Evolutionary conservation across 2,113 vertebrate species (phyloP), one percentile per base, ranked within the genome.

Genomic region (Sinosuthora webbiana): DNA sequence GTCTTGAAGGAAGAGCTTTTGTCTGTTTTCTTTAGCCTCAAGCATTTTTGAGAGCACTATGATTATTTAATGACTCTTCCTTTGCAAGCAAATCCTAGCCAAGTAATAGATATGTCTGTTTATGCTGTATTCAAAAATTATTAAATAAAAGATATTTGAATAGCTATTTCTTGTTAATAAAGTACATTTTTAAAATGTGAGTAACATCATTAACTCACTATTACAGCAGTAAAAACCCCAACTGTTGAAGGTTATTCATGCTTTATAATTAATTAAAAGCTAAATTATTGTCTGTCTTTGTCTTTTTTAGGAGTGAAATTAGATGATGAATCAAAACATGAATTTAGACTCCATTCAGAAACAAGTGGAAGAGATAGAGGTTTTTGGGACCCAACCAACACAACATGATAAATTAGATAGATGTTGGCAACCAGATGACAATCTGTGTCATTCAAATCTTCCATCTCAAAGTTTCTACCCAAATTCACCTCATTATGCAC

Each of bases 341-440:
- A 95, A 96, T 90, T 87, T 96, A 49, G 83, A 82, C 33, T 95
- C 87, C 5, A 12, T 94, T 78, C 94, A 96, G 59, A 95, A 71
- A 41, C 37, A 91, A 69, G 92, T 92, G 53, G 97, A 98, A 85
- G 94, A 98, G 47, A 81, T 18, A 0, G 65, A 93, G 10, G 5
- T 45, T 74, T 95, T 95, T 39, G 90, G 52, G 62, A 94, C 42
- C 27, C 89, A 94, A 24, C 41, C n/a, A 56, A 83, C 67, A 49
- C 55, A 90, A 21, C 17, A 25, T 21, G 55, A 76, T 50, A 63
- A 92, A 33, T 9, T 22, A 53, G 35, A 4, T 12, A 50, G 47
- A 10, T 22, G 25, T 25, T 78, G 50, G 39, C 63, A 53, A 7
- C 10, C 25, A 47, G 21, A 16, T 15, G 37, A 35, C 22, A 62